A percentile compares a stretch with the other conserved stretches of the same genome.
Evolutionary conservation across 1,140 invertebrate species (phyloP).

Genomic region (Aphelinus atriplicis): DNA sequence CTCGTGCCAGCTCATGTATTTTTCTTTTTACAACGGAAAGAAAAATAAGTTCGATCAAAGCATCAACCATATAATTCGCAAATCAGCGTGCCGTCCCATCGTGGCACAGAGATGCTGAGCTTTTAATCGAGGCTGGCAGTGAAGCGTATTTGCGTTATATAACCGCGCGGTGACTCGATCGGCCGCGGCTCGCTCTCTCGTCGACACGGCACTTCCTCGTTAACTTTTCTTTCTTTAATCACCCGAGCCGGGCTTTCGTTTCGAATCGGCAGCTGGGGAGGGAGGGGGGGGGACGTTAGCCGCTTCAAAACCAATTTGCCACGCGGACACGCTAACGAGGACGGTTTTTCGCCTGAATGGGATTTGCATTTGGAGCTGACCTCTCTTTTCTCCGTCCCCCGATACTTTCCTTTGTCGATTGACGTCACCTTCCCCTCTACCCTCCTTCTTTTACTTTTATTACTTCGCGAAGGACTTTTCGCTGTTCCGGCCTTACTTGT

Average conservation of each 20-base stretch:
- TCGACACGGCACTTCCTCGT: slow-evolving; percentile 19
- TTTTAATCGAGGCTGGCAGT: no score
- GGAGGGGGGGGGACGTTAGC: not conserved
- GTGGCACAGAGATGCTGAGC: no score
- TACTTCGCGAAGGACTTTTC: slow-evolving; percentile 31
- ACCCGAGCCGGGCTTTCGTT: slow-evolving; percentile 25
- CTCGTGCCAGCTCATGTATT: no score
- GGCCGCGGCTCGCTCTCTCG: not conserved
- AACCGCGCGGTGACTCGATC: not conserved
- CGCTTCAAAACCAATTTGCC: slow-evolving; percentile 34
- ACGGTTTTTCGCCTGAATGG: slow-evolving; percentile 22
- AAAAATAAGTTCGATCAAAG: no score
- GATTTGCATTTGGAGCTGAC: slow-evolving; percentile 35
- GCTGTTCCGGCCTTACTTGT: slow-evolving; percentile 7
- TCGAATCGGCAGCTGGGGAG: not conserved
- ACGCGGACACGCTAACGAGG: slow-evolving; percentile 33
- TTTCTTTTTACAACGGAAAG: no score
- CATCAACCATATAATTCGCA: no score
- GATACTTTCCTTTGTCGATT: slow-evolving; percentile 21
- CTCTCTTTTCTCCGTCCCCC: slow-evolving; percentile 36
- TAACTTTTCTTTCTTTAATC: slow-evolving; percentile 43
- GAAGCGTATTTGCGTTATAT: slow-evolving; percentile 10
- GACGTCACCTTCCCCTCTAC: slow-evolving; percentile 26
- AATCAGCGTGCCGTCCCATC: no score
- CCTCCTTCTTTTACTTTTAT: slow-evolving; percentile 28